Base-by-base conservation (phyloP, 2,113 vertebrate species). In the Vicugna pacos region DNA sequence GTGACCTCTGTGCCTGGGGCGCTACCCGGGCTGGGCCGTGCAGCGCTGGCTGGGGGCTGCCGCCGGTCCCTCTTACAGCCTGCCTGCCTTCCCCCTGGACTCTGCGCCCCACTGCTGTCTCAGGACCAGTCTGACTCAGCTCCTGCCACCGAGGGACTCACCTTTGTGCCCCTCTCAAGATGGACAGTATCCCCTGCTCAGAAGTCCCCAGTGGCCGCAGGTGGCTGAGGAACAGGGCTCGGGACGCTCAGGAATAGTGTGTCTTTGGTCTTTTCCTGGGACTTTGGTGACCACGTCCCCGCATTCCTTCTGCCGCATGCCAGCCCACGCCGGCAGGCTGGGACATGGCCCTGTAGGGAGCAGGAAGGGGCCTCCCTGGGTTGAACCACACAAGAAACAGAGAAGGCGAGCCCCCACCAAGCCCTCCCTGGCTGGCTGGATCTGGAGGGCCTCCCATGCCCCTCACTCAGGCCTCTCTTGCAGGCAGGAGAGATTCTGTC, bases 351-450 rank as follows among this genome's bases (percentile, higher is more conserved):
- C 32, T 20, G 26, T 2, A 0, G 14, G 69, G 5, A 35, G 72
- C 3, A 0, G 9, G 54, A 6, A 12, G 16, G 35, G 58, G 46
- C 58, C 64, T 69, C 48, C 48, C n/a, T 10, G 76, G 26, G 24
- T 10, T 52, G 67, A 62, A 6, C 52, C 46, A 0, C 0, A 0
- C 14, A 11, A 26, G 46, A 26, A 35, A 26, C 26, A 4, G 73
- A 50, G 15, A 17, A 1, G 9, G 19, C 0, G 15, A 69, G 20
- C 19, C 38, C 50, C 26, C 19, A 3, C 1, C 42, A 3, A 0
- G 1, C 35, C 22, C 38, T 46, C 54, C 48, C 76, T 35, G 19
- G 69, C 16, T 32, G 48, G 5, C 1, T 35, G 48, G 26, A n/a
- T 12, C 62, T 20, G 3, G 80, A 48, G 32, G 75, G 46, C 1